Evolutionary conservation across 1,140 invertebrate species (phyloP).

Genomic region (Lutraria rhynchaena): DNA sequence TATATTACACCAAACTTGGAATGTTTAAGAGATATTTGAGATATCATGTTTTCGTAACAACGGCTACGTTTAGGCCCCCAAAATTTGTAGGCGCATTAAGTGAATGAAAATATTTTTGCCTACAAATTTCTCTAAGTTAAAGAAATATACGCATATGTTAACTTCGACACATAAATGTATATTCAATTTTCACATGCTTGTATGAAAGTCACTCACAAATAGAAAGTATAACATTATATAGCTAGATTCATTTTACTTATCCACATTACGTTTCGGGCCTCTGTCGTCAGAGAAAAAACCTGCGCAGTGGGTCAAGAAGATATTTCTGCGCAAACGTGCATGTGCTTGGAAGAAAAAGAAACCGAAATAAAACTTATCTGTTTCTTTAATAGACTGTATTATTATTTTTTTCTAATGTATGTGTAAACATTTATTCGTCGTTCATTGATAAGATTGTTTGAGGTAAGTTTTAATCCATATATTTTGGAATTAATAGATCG

Average conservation of each 20-base stretch:
- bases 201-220: too few relatives aligned
- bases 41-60: too few relatives aligned
- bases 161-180: too few relatives aligned
- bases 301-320: constrained; percentile 55
- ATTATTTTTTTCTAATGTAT: constrained; percentile 51
- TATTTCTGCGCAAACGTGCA: constrained; percentile 72
- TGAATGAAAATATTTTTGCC: too few relatives aligned
- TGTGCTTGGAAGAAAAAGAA: constrained; percentile 64
- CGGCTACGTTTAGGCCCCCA: too few relatives aligned
- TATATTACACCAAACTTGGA: too few relatives aligned
- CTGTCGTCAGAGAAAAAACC: background rate
- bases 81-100: too few relatives aligned
- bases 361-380: constrained; percentile 49
- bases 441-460: constrained; percentile 40
- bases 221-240: too few relatives aligned
- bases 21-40: too few relatives aligned
- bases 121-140: too few relatives aligned
- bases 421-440: constrained; percentile 35
- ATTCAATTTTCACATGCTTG: too few relatives aligned
- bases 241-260: constrained; percentile 9
- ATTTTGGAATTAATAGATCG: background rate
- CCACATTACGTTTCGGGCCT: constrained; percentile 43
- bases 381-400: constrained; percentile 17
- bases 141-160: too few relatives aligned
- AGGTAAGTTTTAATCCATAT: constrained; percentile 4